Base-by-base conservation (phyloP, 2,113 vertebrate species). In the Dascyllus trimaculatus region DNA sequence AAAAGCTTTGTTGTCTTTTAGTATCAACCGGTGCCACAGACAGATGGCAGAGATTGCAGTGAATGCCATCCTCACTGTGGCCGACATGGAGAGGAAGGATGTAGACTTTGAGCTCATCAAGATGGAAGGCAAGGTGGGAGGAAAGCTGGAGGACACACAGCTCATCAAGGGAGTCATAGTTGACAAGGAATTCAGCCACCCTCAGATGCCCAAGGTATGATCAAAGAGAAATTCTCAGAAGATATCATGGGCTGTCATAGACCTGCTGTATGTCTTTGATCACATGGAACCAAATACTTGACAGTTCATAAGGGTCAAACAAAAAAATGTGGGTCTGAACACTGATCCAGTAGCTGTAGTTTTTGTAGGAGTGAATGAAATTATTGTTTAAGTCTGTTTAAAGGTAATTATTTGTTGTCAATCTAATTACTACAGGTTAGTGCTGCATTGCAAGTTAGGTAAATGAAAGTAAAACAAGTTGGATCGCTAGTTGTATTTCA, bases 101-200 rank as follows among this genome's bases (percentile, higher is more conserved):
- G 98, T 99, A 0, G 98, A 99, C 94, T 99, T 99, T 80, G 98
- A 99, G 91, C 96, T 99, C 51, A 98, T 99, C 88, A 99, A 99
- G 92, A 96, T 99, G 80, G 98, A 99, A 92, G 98, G 98, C 64
- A 99, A 99, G 92, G 97, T 99, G 51, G 98, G 98, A 62, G 98
- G 98, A 19, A 96, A 98, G 85, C 92, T 99, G 90, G 98, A 99
- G 84, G 98, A 99, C 88, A 99, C 98, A 0, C 96, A 98, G 81
- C 93, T 99, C 24, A 93, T 99, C 68, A 99, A 99, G 93, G 98
- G 98, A 19, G 98, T 99, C 48, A 93, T 99, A 17, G 95, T 99
- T 69, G 98, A 99, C 90, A 99, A 99, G 92, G 98, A 99, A 81
- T 99, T 99, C 94, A 99, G 98, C 86, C 98, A 99, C 89, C 98